Percentiles rank a stretch among this genome's conserved stretches.
Conservation (phyloP, 2,888 invertebrate species). For the Heteropelma amictum region DNA sequence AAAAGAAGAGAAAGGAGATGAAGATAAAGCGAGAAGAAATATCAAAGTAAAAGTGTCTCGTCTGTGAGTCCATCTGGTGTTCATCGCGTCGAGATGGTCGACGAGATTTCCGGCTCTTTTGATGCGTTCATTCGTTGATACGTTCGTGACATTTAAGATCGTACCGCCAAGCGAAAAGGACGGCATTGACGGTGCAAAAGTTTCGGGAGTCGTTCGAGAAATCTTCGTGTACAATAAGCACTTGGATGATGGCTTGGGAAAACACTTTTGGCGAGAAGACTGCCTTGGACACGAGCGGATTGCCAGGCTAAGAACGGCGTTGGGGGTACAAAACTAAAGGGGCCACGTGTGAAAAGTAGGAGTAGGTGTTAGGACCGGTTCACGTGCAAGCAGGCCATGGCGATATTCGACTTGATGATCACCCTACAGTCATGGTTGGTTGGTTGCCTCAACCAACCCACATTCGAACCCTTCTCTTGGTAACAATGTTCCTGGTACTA, state of each 20-base stretch:
- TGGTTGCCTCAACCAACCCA: too few relatives aligned
- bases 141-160: slow-evolving; percentile 11
- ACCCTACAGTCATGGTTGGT: too few relatives aligned
- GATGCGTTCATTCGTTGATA: slow-evolving; percentile 14
- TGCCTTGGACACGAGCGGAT: too few relatives aligned
- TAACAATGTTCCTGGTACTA: too few relatives aligned
- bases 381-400: too few relatives aligned
- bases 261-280: neutral
- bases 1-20: slow-evolving; percentile 11
- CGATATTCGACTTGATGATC: too few relatives aligned
- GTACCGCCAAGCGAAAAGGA: neutral
- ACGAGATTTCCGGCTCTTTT: slow-evolving; percentile 11
- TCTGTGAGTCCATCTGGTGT: slow-evolving; percentile 5
- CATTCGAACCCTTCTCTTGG: too few relatives aligned
- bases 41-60: slow-evolving; percentile 25
- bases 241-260: neutral
- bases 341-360: too few relatives aligned
- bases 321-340: too few relatives aligned
- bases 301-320: too few relatives aligned
- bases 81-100: slow-evolving; percentile 11
- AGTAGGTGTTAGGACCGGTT: too few relatives aligned
- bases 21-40: slow-evolving; percentile 33
- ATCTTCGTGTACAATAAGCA: neutral
- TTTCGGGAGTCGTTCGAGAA: neutral
- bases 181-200: neutral